Evolutionary conservation across 2,113 vertebrate genomes (phyloP), one percentile per base, ranked within the genome.

Genomic region (Seriola quinqueradiata): DNA sequence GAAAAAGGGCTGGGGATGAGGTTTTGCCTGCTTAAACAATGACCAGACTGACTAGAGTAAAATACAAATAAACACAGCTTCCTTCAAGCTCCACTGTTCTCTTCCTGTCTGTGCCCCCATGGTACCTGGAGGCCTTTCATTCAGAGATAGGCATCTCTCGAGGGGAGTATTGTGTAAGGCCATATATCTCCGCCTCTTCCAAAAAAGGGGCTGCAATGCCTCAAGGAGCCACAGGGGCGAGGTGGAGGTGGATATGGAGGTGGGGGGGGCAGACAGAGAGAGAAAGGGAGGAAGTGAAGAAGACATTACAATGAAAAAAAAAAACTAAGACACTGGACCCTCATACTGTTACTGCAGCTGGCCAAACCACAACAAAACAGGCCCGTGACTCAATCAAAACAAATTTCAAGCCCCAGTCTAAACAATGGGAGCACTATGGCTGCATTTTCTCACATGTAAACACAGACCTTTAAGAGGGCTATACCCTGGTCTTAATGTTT

Each of bases 261-360:
- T 42, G 55, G 1, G 8, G 10, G 32, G 48, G 46, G 2, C 23
- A 50, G 25, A 28, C 12, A 0, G 61, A 70, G 61, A 34, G 61
- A 76, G 68, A 69, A 58, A 85, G 84, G 80, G 84, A 92, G 94
- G 94, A 95, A 95, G 90, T 75, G 42, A 82, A 90, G 87, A 93
- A 95, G 94, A 95, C 93, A 93, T 91, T 67, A 92, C 91, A 92
- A 89, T 32, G 48, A 25, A 46, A 46, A 48, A 55, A 55, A 55
- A 90, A 84, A 77, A 59, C 72, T 19, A 46, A 21, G 83, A 89
- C 87, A 90, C 91, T 86, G 66, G 85, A 94, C 92, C 92, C 93
- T 89, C 92, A 91, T 90, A 85, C 83, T 87, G 91, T 92, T 89
- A 69, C 88, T 81, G 87, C 92, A 94, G 92, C 93, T 92, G 92